Conservation (phyloP, 2,113 vertebrate species). For the Propithecus coquereli region DNA sequence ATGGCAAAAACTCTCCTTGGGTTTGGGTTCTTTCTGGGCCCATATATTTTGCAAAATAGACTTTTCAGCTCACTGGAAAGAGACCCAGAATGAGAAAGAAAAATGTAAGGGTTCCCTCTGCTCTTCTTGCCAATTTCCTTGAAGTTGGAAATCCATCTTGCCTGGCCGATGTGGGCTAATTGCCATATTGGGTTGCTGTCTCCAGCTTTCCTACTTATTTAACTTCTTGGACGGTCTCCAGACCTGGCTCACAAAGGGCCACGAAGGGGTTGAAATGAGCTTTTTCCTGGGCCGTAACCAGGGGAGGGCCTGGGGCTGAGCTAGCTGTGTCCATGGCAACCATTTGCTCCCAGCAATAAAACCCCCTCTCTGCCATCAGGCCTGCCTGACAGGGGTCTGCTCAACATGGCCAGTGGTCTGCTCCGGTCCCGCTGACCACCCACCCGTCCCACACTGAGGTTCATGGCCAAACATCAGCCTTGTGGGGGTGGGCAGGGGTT, state of each 20-base stretch:
- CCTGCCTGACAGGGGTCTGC: neutral
- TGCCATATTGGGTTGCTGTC: constrained; percentile 66
- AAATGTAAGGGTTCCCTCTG: constrained; percentile 67
- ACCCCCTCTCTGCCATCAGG: neutral
- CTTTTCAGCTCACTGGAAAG: constrained; percentile 64
- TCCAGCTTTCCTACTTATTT: constrained; percentile 47
- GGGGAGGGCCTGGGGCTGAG: neutral
- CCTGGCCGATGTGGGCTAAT: constrained; percentile 58
- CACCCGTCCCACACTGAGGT: neutral
- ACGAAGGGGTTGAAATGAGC: constrained; percentile 32
- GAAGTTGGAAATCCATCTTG: constrained; percentile 65
- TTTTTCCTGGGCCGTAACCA: constrained; percentile 27
- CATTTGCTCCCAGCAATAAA: neutral
- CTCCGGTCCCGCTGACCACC: too few species aligned
- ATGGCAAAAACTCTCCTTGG: constrained; percentile 59
- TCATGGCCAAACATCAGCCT: neutral
- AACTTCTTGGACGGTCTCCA: constrained; percentile 69
- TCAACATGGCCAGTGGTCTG: neutral
- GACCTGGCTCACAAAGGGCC: constrained; percentile 39
- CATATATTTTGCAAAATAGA: constrained; percentile 72
- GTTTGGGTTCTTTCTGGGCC: constrained; percentile 54
- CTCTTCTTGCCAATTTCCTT: constrained; percentile 66
- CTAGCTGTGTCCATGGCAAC: constrained; percentile 6
- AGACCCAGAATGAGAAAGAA: constrained; percentile 61
- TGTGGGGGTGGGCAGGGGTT: neutral